phyloP scores from a whole-genome alignment of 2,113 vertebrate species.

The Macquaria ambigua region DNA sequence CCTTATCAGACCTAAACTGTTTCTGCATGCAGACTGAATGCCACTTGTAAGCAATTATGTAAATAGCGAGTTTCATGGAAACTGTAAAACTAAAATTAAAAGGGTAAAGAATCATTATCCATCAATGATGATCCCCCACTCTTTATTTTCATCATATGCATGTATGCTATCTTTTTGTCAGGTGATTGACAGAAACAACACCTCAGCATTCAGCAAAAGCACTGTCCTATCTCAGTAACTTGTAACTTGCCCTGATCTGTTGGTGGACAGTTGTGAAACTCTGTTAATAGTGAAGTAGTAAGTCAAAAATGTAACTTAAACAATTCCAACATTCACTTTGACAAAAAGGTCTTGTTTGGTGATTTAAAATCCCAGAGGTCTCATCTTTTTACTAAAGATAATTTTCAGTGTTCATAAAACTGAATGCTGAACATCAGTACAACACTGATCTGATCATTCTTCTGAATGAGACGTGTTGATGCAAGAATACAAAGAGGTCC shows the following conservation, averaged over 20 bases:
- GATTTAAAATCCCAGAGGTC: neutral
- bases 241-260: neutral
- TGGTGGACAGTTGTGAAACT: neutral
- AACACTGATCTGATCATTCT: neutral
- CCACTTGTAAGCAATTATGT: neutral
- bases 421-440: neutral
- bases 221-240: neutral
- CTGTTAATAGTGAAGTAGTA: too few relatives aligned
- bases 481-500: neutral
- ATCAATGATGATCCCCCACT: neutral
- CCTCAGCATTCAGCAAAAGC: neutral
- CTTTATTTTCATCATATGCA: neutral
- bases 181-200: too few relatives aligned
- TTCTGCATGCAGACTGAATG: neutral
- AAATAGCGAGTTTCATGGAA: neutral
- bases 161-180: neutral
- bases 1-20: neutral
- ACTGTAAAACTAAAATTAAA: neutral
- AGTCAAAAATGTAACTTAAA: too few relatives aligned
- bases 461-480: neutral
- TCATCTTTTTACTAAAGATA: neutral
- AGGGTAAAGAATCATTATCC: neutral
- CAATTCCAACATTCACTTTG: too few relatives aligned
- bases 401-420: neutral
- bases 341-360: neutral